Conservation (phyloP, 2,888 invertebrate species). For the Uropetala carovei region DNA sequence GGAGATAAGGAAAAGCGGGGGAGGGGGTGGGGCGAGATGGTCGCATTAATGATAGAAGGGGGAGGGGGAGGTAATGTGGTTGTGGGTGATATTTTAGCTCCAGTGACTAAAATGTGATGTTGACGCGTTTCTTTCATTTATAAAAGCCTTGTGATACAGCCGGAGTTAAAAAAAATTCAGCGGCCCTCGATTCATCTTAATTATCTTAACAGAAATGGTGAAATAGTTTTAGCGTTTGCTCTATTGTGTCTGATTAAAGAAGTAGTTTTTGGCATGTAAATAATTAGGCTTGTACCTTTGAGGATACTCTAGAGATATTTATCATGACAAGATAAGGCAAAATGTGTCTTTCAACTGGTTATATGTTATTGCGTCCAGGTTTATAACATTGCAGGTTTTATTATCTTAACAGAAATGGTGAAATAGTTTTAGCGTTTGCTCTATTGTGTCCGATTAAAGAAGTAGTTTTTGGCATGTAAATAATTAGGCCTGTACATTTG, state of each 20-base stretch:
- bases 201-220: conserved; percentile 3
- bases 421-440: conserved; percentile 1
- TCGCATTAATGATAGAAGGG: neutral
- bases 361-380: no score
- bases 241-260: neutral
- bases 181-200: conserved; percentile 2
- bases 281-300: neutral
- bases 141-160: neutral
- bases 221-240: conserved; percentile 1
- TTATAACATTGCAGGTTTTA: no score
- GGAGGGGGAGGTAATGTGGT: neutral
- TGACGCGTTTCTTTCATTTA: neutral
- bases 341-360: no score
- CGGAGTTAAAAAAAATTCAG: neutral
- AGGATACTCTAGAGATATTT: no score
- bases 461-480: neutral
- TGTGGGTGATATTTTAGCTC: neutral
- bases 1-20: no score
- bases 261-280: neutral
- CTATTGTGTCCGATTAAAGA: neutral
- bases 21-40: neutral
- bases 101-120: conserved; percentile 32
- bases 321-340: no score
- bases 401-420: conserved; percentile 3
- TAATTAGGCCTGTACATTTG: neutral